phyloP scores from a whole-genome alignment of 2,888 invertebrate genomes.

The Meiosimyza decipiens region DNA sequence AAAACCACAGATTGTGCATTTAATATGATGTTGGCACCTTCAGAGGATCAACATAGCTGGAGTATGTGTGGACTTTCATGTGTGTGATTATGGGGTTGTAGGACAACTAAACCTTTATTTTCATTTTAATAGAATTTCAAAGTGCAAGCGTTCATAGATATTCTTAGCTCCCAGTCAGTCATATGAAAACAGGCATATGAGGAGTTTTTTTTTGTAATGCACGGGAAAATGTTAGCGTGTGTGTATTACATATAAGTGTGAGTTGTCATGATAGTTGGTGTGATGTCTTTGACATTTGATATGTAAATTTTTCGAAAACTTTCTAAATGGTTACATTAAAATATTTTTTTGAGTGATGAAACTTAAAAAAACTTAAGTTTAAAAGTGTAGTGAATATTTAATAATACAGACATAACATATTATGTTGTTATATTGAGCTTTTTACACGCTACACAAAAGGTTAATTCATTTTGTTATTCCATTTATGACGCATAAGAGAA shows the following conservation, averaged over 20 bases:
- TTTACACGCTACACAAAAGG: too few species aligned
- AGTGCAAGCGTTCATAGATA: not conserved
- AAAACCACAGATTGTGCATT: conserved; percentile 23
- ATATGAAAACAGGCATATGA: not conserved
- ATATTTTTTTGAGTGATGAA: too few species aligned
- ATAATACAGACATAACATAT: too few species aligned
- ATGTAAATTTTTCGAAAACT: not conserved
- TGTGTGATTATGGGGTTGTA: not conserved
- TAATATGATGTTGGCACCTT: conserved; percentile 19
- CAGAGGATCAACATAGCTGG: not conserved
- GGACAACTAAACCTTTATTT: conserved; percentile 13
- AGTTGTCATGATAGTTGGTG: not conserved
- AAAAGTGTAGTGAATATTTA: too few species aligned
- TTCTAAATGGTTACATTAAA: too few species aligned
- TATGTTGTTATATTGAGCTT: too few species aligned
- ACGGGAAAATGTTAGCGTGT: not conserved
- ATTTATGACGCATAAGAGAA: too few species aligned
- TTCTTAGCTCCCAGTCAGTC: too few species aligned
- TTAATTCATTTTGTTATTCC: too few species aligned
- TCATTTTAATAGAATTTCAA: conserved; percentile 26
- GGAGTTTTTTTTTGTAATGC: not conserved
- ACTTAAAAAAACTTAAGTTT: too few species aligned
- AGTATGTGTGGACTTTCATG: not conserved
- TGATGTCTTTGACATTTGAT: not conserved
- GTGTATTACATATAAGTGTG: not conserved